Base-by-base conservation (phyloP, 2,113 vertebrate species). In the Otocyon megalotis region DNA sequence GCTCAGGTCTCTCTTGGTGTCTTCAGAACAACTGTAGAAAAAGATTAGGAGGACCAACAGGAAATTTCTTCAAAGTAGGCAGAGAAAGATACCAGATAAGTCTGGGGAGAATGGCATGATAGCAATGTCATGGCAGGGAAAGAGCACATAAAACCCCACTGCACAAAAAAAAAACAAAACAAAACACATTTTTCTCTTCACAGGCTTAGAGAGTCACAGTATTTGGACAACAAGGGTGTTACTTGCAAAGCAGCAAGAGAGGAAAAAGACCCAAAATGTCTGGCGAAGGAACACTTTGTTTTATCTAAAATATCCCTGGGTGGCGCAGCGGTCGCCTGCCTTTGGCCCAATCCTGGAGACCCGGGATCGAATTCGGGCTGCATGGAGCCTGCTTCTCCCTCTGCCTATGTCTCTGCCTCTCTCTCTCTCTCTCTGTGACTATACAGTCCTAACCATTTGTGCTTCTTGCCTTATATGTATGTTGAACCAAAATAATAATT, bases 401-500 rank as follows among this genome's bases (percentile, higher is more conserved):
- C n/a, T n/a, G n/a, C n/a, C n/a, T n/a, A n/a, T n/a, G n/a, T n/a
- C n/a, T n/a, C n/a, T n/a, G n/a, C n/a, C n/a, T n/a, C n/a, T n/a
- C n/a, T n/a, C n/a, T n/a, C n/a, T n/a, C n/a, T n/a, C n/a, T n/a
- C n/a, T n/a, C n/a, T n/a, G n/a, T n/a, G n/a, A n/a, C n/a, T n/a
- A n/a, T n/a, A 54, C 37, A 37, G 72, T 37, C 15, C 26, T 62
- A 92, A 11, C 13, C 32, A 71, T 58, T 56, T 69, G 60, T 92
- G 60, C 35, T 37, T 77, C 60, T 53, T 76, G 28, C 50, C 76
- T 60, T 28, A 65, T 63, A 13, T 17, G 35, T 16, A 28, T 86
- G 56, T 90, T 63, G 72, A 93, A 90, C 62, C 81, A 22, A 79
- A 90, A 87, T 58, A 97, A 86, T 83, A 56, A 83, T 79, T 82